Evolutionary conservation across 2,888 invertebrate genomes (phyloP), one percentile per base, ranked within the genome.

Genomic region (Apamea epomidion): DNA sequence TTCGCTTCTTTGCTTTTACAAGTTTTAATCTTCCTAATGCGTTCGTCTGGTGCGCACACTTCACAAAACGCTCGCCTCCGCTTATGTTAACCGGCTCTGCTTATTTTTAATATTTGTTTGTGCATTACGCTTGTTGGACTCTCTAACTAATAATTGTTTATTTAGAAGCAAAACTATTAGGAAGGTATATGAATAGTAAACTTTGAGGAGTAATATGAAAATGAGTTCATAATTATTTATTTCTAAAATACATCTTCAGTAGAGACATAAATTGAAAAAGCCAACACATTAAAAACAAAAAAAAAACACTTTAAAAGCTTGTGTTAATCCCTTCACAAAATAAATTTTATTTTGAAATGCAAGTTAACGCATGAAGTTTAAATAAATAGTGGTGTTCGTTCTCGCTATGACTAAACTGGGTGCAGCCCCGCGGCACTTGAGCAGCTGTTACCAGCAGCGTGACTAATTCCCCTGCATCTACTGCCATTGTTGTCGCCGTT

Each of bases 21-120:
- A 94, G 92, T 96, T 96, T 96, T 95, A 97, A 97, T 97, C 96
- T 96, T 92, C 93, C 96, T 96, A 97, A 97, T 97, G 97, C 94
- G 92, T 94, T 89, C 94, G 93, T 92, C 92, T 94, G 92, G 91
- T 93, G 92, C 92, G 81, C 87, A 92, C 93, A 93, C 94, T 95
- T 94, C 90, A 93, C 93, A 93, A 90, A 96, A 95, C 93, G 92
- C 91, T 93, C 90, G 92, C 91, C 86, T 90, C 88, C 91, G 91
- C 90, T 94, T 92, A 91, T 92, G 90, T 91, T 90, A 91, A 91
- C 92, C 89, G 91, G 89, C 88, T 90, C 91, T 91, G 89, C 90
- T 91, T 91, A 90, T 91, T 90, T 93, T 93, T 91, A 91, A 93
- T 92, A 87, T 80, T 93, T 91, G 89, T 91, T 84, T 86, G 84